phyloP scores from a whole-genome alignment of 2,888 invertebrate species.

The Volucella zonaria region DNA sequence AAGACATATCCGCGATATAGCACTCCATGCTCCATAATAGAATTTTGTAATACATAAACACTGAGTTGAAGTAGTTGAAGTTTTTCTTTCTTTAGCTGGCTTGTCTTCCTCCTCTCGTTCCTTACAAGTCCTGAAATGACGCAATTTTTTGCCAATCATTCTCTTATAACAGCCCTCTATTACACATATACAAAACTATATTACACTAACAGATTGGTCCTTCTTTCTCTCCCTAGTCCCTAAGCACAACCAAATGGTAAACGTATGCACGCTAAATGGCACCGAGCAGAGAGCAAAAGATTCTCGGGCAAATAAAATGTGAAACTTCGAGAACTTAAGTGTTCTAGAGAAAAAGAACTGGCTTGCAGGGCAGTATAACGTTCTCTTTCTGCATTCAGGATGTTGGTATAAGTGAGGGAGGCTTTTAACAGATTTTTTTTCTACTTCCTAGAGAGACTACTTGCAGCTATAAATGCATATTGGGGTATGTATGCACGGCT shows the following conservation, averaged over 20 bases:
- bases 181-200: conserved; percentile 4
- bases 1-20: conserved; percentile 1
- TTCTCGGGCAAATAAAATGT: conserved; percentile 66
- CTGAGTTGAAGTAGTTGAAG: conserved; percentile 70
- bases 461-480: conserved; percentile 31
- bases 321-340: conserved; percentile 62
- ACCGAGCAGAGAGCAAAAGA: conserved; percentile 53
- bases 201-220: too few relatives aligned
- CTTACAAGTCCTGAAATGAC: neutral
- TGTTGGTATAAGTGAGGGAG: conserved; percentile 16
- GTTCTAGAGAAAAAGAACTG: conserved; percentile 13
- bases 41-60: conserved; percentile 73
- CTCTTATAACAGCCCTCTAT: conserved; percentile 29
- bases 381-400: conserved; percentile 1
- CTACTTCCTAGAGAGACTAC: conserved; percentile 3
- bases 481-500: neutral
- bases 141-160: conserved; percentile 69
- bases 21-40: conserved; percentile 50
- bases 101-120: conserved; percentile 5
- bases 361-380: neutral
- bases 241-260: conserved; percentile 59
- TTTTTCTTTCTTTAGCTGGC: conserved; percentile 33
- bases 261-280: conserved; percentile 69
- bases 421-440: conserved; percentile 17
- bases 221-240: conserved; percentile 18